phyloP scores from a whole-genome alignment of 2,113 vertebrate species.

The Turdus rufiventris region DNA sequence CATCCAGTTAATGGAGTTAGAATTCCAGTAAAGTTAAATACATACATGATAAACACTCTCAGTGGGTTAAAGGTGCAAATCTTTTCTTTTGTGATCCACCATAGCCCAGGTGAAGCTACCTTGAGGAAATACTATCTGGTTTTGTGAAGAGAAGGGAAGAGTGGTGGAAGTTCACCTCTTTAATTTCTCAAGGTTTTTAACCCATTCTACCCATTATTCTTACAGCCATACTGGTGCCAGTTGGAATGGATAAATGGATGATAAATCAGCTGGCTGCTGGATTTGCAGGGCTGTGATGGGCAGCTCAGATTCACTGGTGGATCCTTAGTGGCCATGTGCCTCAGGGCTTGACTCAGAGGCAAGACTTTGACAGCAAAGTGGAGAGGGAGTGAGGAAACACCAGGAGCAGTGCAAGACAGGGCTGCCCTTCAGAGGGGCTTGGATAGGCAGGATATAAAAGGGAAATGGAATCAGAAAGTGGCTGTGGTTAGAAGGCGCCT shows the following conservation, averaged over 20 bases:
- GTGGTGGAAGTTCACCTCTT: neutral
- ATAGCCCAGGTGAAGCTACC: neutral
- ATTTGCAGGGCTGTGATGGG: neutral
- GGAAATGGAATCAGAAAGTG: neutral
- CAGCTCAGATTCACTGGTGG: neutral
- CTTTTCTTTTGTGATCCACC: neutral
- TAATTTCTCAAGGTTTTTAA: neutral
- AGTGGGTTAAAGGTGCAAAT: neutral
- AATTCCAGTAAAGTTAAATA: neutral
- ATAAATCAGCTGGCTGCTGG: neutral
- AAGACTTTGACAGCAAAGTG: rapidly evolving
- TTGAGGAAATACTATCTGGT: neutral
- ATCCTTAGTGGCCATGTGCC: rapidly evolving
- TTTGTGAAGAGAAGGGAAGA: neutral
- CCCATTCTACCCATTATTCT: rapidly evolving
- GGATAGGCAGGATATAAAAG: neutral
- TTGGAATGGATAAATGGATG: neutral
- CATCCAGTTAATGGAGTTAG: neutral
- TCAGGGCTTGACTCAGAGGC: neutral
- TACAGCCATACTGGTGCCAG: neutral
- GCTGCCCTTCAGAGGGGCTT: neutral
- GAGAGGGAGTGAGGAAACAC: neutral
- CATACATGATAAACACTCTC: neutral
- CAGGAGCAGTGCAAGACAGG: neutral
- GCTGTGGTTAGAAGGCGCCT: neutral